These are phyloP conservation scores for Sesamia nonagrioides DNA, from an alignment of 1,140 invertebrate genomes.

Conservation along the genomic window DNA sequence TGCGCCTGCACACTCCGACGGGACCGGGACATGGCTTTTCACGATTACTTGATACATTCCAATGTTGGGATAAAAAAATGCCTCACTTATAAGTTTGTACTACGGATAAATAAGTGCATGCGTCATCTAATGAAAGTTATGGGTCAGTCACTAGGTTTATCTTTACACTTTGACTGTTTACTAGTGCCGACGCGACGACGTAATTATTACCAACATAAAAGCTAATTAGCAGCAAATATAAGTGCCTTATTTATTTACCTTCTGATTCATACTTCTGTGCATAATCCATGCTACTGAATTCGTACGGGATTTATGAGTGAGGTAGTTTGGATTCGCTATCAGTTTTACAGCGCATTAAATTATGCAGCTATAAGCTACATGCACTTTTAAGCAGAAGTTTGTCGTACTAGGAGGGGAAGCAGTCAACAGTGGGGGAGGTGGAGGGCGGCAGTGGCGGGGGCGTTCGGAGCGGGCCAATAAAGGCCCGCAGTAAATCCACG, in stretches of 20 bases:
- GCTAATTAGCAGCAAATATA: slow-evolving; percentile 47
- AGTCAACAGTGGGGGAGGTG: slow-evolving; percentile 63
- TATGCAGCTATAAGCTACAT: slow-evolving; percentile 65
- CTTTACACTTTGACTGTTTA: slow-evolving; percentile 36
- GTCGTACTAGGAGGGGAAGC: slow-evolving; percentile 62
- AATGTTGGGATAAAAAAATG: slow-evolving; percentile 66
- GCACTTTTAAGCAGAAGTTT: slow-evolving; percentile 66
- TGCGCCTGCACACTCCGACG: slow-evolving; percentile 56
- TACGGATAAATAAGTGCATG: slow-evolving; percentile 55
- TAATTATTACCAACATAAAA: slow-evolving; percentile 39
- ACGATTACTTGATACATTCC: slow-evolving; percentile 85
- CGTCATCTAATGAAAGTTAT: slow-evolving; percentile 60
- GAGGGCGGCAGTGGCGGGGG: slow-evolving; percentile 67
- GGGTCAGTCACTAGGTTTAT: slow-evolving; percentile 44
- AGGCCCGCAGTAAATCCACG: slow-evolving; percentile 85
- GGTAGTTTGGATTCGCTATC: slow-evolving; percentile 56
- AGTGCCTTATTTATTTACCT: slow-evolving; percentile 41
- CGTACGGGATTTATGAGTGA: slow-evolving; percentile 54
- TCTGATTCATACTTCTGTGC: slow-evolving; percentile 40
- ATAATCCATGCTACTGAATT: slow-evolving; percentile 56
- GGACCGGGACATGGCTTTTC: slow-evolving; percentile 74
- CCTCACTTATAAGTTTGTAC: slow-evolving; percentile 60
- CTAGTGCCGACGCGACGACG: slow-evolving; percentile 33
- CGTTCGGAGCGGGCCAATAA: slow-evolving; percentile 82
- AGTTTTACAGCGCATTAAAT: slow-evolving; percentile 63